Percentiles rank a stretch among this genome's conserved stretches.
Conservation (phyloP, 2,113 vertebrate species). For the Lepus europaeus region DNA sequence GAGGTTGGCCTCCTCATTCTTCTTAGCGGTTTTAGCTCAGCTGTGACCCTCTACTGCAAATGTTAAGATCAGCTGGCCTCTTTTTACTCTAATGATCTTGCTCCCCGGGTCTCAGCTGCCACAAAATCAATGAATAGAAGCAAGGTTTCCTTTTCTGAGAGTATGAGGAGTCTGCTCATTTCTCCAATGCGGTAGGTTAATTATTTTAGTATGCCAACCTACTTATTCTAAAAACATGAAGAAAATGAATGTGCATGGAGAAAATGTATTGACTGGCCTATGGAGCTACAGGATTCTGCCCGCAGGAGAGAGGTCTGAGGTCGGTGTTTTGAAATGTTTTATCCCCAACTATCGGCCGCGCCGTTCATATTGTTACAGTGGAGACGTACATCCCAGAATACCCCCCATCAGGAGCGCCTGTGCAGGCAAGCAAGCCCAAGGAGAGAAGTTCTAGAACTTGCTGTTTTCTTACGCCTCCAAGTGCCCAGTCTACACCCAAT, state of each 20-base stretch:
- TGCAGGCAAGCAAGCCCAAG: background rate
- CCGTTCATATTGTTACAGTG: background rate
- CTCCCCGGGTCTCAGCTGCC: background rate
- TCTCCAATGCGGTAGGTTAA: conserved; percentile 27
- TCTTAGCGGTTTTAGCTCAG: conserved; percentile 47
- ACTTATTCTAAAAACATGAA: conserved; percentile 8
- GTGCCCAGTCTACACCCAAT: no score
- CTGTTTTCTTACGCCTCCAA: background rate
- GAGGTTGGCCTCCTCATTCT: conserved; percentile 35
- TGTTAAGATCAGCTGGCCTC: background rate
- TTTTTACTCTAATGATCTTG: conserved; percentile 60
- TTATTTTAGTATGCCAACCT: conserved; percentile 5
- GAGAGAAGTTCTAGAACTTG: background rate
- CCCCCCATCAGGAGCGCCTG: background rate
- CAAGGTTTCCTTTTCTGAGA: background rate
- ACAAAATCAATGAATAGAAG: background rate
- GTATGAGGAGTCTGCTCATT: conserved; percentile 24
- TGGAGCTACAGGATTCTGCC: background rate
- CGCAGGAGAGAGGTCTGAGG: background rate
- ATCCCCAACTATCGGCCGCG: background rate
- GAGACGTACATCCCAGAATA: background rate
- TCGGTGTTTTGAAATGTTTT: conserved; percentile 1
- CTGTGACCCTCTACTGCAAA: conserved; percentile 18
- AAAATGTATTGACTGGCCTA: conserved; percentile 41
- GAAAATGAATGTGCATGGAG: background rate